These are phyloP conservation scores for Brachymystax lenok DNA, from an alignment of 2,797 vertebrate genomes.

Conservation along the genomic window DNA sequence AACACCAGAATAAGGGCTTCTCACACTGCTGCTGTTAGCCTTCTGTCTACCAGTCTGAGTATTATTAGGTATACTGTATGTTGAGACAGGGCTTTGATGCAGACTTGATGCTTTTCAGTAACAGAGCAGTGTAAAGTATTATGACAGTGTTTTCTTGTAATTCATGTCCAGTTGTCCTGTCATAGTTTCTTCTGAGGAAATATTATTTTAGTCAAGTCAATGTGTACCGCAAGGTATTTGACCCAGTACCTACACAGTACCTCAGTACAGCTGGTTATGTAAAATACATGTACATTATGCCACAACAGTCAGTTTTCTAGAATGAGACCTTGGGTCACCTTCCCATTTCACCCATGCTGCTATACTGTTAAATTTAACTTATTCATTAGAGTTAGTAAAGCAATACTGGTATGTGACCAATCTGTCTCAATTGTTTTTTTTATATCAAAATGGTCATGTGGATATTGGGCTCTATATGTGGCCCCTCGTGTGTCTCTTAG, in stretches of 20 bases:
- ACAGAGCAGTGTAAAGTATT: neutral
- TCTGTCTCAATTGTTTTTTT: no score
- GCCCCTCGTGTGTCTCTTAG: no score
- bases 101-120: neutral
- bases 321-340: no score
- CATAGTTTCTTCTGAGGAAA: neutral
- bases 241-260: neutral
- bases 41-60: constrained; percentile 38
- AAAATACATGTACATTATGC: neutral
- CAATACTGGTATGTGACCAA: no score
- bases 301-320: no score
- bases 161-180: neutral
- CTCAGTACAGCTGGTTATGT: no score
- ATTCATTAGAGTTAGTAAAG: no score
- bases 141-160: no score
- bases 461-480: no score
- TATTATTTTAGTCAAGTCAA: neutral
- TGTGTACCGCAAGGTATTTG: neutral
- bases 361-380: neutral
- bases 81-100: neutral
- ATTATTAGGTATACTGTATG: constrained; percentile 13
- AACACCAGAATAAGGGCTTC: constrained; percentile 31
- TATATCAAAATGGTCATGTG: no score
- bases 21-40: constrained; percentile 22
- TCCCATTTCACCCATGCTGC: neutral